Evolutionary conservation across 2,888 invertebrate genomes (phyloP).

Genomic region (Drosophila leonis): DNA sequence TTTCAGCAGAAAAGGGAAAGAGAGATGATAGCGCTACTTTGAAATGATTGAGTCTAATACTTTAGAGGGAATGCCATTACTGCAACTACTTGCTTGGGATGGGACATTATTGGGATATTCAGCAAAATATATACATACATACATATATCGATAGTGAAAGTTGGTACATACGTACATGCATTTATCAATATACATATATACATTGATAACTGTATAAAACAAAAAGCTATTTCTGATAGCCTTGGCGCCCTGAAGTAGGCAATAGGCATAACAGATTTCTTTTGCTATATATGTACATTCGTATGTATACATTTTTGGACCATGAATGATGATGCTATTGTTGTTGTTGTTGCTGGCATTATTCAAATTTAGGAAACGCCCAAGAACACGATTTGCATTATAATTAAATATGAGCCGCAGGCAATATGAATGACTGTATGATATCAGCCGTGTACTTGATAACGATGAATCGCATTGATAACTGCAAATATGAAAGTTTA

Average conservation of each 20-base stretch:
- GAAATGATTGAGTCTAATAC: neutral
- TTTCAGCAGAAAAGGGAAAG: neutral
- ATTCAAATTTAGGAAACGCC: slow-evolving; percentile 15
- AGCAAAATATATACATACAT: neutral
- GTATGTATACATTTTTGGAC: slow-evolving; percentile 9
- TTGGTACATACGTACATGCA: neutral
- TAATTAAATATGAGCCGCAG: slow-evolving; percentile 30
- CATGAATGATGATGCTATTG: slow-evolving; percentile 11
- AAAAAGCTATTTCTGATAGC: neutral
- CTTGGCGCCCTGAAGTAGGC: slow-evolving; percentile 31
- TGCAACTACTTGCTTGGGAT: neutral
- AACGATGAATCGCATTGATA: slow-evolving; percentile 35
- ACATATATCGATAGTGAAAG: neutral
- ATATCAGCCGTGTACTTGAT: slow-evolving; percentile 24
- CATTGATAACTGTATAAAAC: neutral
- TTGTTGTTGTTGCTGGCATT: slow-evolving; percentile 10
- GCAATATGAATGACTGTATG: slow-evolving; percentile 18
- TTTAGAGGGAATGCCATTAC: neutral
- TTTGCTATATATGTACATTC: slow-evolving; percentile 13
- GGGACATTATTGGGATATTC: neutral
- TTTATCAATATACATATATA: neutral
- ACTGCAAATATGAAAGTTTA: slow-evolving; percentile 7
- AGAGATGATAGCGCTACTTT: neutral
- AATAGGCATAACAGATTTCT: neutral
- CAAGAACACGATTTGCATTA: slow-evolving; percentile 36